Evolutionary conservation across 2,888 invertebrate species (phyloP), one percentile per base, ranked within the genome.

Genomic region (Bombylius major): DNA sequence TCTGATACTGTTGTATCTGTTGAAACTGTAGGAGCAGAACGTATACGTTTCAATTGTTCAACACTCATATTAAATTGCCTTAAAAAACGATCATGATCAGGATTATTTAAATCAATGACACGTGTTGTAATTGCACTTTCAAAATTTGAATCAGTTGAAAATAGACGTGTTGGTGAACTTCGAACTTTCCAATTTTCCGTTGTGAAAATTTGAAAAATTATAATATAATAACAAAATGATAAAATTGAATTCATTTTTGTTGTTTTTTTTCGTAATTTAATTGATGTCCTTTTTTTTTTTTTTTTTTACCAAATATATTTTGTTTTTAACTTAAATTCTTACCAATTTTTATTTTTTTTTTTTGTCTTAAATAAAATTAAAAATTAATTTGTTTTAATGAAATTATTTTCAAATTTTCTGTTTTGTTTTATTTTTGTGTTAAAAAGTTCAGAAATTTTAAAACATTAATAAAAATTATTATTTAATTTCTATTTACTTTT

Each of bases 51-150:
- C 53, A 73, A 64, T 58, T 71, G 66, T 50, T 67, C 72, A 32
- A 67, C 65, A 54, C 73, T 72, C 42, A 72, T 60, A 63, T 72
- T 71, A 60, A 72, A 72, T 56, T 66, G 66, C 44, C 64, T 59
- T 58, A 69, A 64, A 33, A 72, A 66, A 31, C 66, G 65, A 54
- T 68, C 65, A 58, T 72, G 53, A 34, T 57, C 56, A 31, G 57
- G 57, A 56, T 59, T 56, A 50, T 54, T 56, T 23, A 59, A 47
- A 48, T 59, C 56, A 46, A 59, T 48, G 48, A 54, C 34, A 48
- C 51, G 57, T 44, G 57, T 54, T 51, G 57, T 57, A 23, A 48
- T 51, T 13, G 54, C 48, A 23, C 54, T 49, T 42, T 54, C 54
- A 39, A 31, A 39, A 32, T 13, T 12, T 4, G 8, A 34, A 39